phyloP scores from a whole-genome alignment of 2,797 vertebrate genomes.

The Acanthurus leucopareius region DNA sequence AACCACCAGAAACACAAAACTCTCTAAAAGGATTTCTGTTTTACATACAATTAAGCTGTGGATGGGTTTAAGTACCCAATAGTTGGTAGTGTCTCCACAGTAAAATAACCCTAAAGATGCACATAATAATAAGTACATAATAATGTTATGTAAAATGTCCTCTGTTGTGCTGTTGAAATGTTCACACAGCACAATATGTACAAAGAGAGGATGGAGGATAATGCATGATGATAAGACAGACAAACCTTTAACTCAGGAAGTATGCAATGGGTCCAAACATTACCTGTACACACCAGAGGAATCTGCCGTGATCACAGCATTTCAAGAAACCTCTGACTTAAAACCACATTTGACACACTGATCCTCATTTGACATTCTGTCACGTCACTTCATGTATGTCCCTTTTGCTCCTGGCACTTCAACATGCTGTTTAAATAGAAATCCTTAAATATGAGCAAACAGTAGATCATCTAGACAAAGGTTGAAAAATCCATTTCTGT shows the following conservation, averaged over 20 bases:
- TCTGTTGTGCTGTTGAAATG: constrained; percentile 44
- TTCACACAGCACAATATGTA: constrained; percentile 36
- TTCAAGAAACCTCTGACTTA: background rate
- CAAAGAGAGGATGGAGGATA: background rate
- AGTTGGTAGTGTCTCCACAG: constrained; percentile 25
- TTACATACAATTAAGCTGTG: constrained; percentile 49
- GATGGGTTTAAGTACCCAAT: constrained; percentile 22
- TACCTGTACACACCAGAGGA: background rate
- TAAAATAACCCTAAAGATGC: constrained; percentile 52
- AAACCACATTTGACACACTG: constrained; percentile 30
- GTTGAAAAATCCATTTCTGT: constrained; percentile 74
- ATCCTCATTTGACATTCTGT: constrained; percentile 37
- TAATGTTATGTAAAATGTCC: constrained; percentile 60
- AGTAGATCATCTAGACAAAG: constrained; percentile 67
- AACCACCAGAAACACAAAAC: constrained; percentile 57
- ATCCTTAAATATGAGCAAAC: constrained; percentile 63
- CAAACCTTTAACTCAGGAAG: constrained; percentile 7
- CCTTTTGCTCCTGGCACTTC: constrained; percentile 27
- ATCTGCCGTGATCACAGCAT: constrained; percentile 2
- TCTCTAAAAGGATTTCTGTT: constrained; percentile 59
- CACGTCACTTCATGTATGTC: constrained; percentile 21
- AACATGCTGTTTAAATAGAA: constrained; percentile 52
- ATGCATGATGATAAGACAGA: background rate
- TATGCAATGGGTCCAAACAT: background rate
- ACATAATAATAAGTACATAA: constrained; percentile 37